These are phyloP conservation scores for Pinctada fucata DNA, from an alignment of 2,888 invertebrate species.

Conservation along the genomic window DNA sequence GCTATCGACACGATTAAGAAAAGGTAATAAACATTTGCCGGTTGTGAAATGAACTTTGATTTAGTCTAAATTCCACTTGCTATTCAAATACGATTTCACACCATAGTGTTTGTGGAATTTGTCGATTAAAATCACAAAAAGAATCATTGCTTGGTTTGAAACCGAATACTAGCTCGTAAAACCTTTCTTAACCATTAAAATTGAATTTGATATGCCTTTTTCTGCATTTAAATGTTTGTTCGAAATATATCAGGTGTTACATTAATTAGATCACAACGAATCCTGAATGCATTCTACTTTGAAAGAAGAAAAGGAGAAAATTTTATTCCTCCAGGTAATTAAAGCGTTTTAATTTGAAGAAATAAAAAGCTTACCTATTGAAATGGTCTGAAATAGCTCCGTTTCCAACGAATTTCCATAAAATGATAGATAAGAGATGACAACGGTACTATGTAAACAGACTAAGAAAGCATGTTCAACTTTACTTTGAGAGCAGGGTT, in stretches of 20 bases:
- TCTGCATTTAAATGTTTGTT: neutral
- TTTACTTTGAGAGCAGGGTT: too few species aligned
- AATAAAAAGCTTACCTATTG: too few species aligned
- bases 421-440: too few species aligned
- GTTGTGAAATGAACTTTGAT: neutral
- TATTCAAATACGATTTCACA: neutral
- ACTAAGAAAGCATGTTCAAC: too few species aligned
- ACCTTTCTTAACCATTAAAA: neutral
- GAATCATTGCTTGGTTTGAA: neutral
- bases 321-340: too few species aligned
- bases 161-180: neutral
- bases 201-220: neutral
- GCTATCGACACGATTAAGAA: neutral
- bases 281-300: too few species aligned
- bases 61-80: neutral
- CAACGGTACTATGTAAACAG: too few species aligned
- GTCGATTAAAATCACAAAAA: neutral
- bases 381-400: too few species aligned
- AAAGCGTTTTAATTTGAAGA: too few species aligned
- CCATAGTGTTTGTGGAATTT: neutral
- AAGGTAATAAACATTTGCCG: neutral
- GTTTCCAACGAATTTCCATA: too few species aligned
- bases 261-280: neutral
- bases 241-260: neutral
- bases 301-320: too few species aligned